Percentiles rank a stretch among this genome's conserved stretches.
These are phyloP conservation scores for Drosophila arawakana DNA, from an alignment of 1,140 invertebrate genomes.

Conservation along the genomic window DNA sequence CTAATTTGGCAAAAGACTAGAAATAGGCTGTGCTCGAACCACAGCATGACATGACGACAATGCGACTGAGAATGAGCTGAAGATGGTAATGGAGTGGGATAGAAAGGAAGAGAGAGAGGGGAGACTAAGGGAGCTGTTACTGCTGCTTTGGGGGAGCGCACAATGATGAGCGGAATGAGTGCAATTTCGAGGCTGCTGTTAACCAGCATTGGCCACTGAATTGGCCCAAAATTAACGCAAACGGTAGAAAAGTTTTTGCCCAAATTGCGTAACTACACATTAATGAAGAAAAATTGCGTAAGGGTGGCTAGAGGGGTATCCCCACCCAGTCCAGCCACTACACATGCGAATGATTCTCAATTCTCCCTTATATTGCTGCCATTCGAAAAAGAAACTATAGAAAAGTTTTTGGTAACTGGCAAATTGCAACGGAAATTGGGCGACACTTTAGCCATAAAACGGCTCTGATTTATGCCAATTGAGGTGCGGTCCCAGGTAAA, in stretches of 20 bases:
- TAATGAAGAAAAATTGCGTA: constrained; percentile 78
- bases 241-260: constrained; percentile 69
- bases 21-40: constrained; percentile 72
- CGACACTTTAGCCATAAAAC: constrained; percentile 79
- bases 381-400: constrained; percentile 11
- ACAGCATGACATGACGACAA: constrained; percentile 74
- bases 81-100: neutral
- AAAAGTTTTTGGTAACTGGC: constrained; percentile 38
- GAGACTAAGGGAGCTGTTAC: neutral
- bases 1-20: constrained; percentile 82
- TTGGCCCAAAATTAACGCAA: constrained; percentile 80
- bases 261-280: constrained; percentile 80
- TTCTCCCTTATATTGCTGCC: neutral
- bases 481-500: constrained; percentile 68
- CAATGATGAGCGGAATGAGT: constrained; percentile 23
- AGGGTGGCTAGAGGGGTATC: neutral
- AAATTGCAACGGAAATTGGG: constrained; percentile 67
- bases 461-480: constrained; percentile 77
- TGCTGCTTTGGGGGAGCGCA: neutral
- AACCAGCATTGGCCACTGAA: constrained; percentile 46
- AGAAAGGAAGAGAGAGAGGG: neutral
- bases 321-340: neutral
- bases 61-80: constrained; percentile 28
- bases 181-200: constrained; percentile 41
- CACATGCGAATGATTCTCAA: neutral